A percentile compares a stretch with the other conserved stretches of the same genome.
Evolutionary conservation across 2,888 invertebrate species (phyloP).

Genomic region (Troides helena): DNA sequence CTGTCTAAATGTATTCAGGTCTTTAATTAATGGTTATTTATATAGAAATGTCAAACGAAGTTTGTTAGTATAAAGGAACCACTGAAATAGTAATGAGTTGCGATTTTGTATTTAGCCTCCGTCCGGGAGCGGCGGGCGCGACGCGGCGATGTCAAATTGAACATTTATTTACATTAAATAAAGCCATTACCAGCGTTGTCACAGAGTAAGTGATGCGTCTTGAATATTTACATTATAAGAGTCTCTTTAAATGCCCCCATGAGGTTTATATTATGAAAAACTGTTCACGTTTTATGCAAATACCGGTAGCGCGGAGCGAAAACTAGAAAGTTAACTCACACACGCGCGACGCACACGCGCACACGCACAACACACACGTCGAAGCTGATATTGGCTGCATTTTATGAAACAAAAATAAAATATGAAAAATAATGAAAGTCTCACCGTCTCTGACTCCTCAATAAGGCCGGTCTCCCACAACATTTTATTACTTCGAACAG

Average conservation of each 20-base stretch:
- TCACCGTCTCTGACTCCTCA: slow-evolving; percentile 73
- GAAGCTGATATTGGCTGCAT: slow-evolving; percentile 21
- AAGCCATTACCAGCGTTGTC: slow-evolving; percentile 63
- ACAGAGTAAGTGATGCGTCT: slow-evolving; percentile 52
- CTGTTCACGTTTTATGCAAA: slow-evolving; percentile 79
- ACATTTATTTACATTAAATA: slow-evolving; percentile 63
- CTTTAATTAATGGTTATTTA: slow-evolving; percentile 1
- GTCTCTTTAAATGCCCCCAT: slow-evolving; percentile 65
- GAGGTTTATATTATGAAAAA: slow-evolving; percentile 77
- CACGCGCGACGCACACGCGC: slow-evolving; percentile 47
- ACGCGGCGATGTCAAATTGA: slow-evolving; percentile 47
- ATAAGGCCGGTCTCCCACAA: slow-evolving; percentile 73
- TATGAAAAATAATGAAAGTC: slow-evolving; percentile 40
- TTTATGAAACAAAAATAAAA: slow-evolving; percentile 14
- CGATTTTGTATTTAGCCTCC: slow-evolving; percentile 31
- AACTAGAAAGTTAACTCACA: slow-evolving; percentile 78
- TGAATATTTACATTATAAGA: slow-evolving; percentile 71
- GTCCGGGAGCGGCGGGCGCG: slow-evolving; percentile 35
- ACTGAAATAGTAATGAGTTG: slow-evolving; percentile 39
- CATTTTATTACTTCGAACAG: slow-evolving; percentile 65
- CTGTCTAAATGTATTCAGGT: not conserved
- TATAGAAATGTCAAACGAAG: slow-evolving; percentile 7
- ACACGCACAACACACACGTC: slow-evolving; percentile 36
- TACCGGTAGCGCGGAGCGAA: slow-evolving; percentile 72
- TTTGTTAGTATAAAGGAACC: slow-evolving; percentile 27